A percentile compares a stretch with the other conserved stretches of the same genome.
These are phyloP conservation scores for Sebastes diploproa DNA, from an alignment of 2,797 vertebrate genomes.

Conservation along the genomic window DNA sequence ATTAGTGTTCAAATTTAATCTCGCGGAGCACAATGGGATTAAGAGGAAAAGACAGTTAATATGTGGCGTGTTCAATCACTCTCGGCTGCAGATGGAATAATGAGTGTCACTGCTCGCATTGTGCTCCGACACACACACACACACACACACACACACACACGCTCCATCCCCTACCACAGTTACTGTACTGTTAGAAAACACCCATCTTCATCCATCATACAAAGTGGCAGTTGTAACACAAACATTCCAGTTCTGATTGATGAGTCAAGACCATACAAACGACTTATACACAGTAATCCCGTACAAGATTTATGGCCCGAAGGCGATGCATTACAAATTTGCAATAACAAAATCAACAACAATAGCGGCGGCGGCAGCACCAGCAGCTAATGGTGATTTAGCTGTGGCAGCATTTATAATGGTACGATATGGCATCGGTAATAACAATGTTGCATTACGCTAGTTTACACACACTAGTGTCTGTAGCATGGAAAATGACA, in stretches of 20 bases:
- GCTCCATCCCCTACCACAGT: constrained; percentile 18
- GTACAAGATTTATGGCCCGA: constrained; percentile 65
- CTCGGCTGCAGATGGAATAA: constrained; percentile 71
- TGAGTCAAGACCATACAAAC: constrained; percentile 70
- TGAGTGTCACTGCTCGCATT: constrained; percentile 71
- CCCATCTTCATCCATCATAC: constrained; percentile 72
- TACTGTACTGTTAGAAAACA: constrained; percentile 67
- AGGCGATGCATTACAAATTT: constrained; percentile 64
- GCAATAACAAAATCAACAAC: constrained; percentile 69
- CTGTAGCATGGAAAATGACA: constrained; percentile 39
- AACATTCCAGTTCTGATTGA: constrained; percentile 75
- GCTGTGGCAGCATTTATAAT: constrained; percentile 55
- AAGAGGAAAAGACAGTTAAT: constrained; percentile 80
- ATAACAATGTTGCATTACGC: constrained; percentile 45
- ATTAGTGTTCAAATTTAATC: constrained; percentile 85
- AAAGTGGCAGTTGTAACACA: constrained; percentile 74
- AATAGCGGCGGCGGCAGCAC: constrained; percentile 36
- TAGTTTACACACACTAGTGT: constrained; percentile 25
- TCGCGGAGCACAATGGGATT: constrained; percentile 80
- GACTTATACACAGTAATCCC: constrained; percentile 68
- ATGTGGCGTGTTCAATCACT: constrained; percentile 76
- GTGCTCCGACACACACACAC: constrained; percentile 37
- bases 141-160: constrained; percentile 12
- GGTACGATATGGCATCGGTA: constrained; percentile 29
- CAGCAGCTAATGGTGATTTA: constrained; percentile 63